Base-by-base conservation (phyloP, 2,113 vertebrate species). In the zebrafish (Danio rerio) region DNA sequence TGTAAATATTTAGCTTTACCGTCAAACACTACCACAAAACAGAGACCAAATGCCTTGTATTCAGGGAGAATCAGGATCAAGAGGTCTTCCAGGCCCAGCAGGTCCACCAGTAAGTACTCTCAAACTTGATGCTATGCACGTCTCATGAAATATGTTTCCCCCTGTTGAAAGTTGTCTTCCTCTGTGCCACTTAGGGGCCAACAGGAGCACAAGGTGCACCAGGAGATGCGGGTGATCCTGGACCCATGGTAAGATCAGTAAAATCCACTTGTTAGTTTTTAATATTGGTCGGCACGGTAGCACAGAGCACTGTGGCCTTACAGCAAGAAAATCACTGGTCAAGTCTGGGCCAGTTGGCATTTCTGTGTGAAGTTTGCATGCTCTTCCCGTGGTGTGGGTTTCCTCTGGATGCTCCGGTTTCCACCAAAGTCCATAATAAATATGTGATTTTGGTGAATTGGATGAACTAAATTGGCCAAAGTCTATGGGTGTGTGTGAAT, bases 21-120 rank as follows among this genome's bases (percentile, higher is more conserved):
- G 21, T 5, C 21, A 9, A 16, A 12, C 20, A 45, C 9, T 45
- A 49, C n/a, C 43, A 31, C 8, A 15, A 78, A 31, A 53, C 8
- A 10, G 15, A 55, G 62, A 55, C 52, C 7, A 18, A 55, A 66
- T 43, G 47, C 62, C 1, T 55, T 78, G 15, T 42, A 21, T 16
- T 73, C 87, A 99, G 98, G 98, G 98, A 88, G 97, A 98, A 83
- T 73, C 95, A 65, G 98, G 98, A 91, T 90, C 96, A 84, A 94
- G 98, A 90, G 98, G 98, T 88, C 93, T 94, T 88, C 95, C 95
- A 56, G 98, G 98, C 80, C 59, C 90, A 10, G 58, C 92, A 47
- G 98, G 98, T 82, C 47, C 92, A 74, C 87, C 93, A 80, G 98
- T 99, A 92, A 91, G 96, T 95, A 50, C 40, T 21, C 21, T 43